Percentiles rank a stretch among this genome's conserved stretches.
These are phyloP conservation scores for Myxocyprinus asiaticus DNA, from an alignment of 2,113 vertebrate species.

Conservation along the genomic window DNA sequence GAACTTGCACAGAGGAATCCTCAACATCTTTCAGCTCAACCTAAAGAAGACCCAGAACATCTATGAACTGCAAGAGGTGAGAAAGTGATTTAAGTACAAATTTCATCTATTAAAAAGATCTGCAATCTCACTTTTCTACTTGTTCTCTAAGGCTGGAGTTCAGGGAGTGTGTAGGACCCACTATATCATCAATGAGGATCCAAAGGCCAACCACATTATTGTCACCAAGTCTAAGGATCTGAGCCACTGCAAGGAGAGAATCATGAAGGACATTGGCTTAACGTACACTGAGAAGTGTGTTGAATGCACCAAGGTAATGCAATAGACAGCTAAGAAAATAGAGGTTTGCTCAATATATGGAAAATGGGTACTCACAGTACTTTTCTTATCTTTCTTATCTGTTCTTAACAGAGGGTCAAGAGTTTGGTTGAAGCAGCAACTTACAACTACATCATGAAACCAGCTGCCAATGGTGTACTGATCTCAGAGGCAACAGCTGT, in stretches of 20 bases:
- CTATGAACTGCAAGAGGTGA: conserved; percentile 76
- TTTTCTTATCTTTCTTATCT: no score
- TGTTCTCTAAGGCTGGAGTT: conserved; percentile 71
- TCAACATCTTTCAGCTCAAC: conserved; percentile 75
- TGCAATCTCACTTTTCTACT: conserved; percentile 6
- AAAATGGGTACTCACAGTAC: no score
- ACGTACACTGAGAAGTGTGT: conserved; percentile 72
- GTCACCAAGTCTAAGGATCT: conserved; percentile 80
- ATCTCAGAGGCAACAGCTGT: conserved; percentile 73
- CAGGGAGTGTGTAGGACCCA: conserved; percentile 84
- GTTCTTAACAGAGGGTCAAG: conserved; percentile 68
- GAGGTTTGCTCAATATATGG: background rate
- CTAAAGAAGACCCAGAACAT: conserved; percentile 79
- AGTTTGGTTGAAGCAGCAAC: conserved; percentile 73
- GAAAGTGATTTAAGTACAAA: conserved; percentile 9
- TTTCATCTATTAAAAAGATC: background rate
- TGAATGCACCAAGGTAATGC: conserved; percentile 68
- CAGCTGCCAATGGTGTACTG: conserved; percentile 54
- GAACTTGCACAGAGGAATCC: conserved; percentile 78
- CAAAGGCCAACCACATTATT: conserved; percentile 60
- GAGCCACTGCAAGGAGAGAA: conserved; percentile 79
- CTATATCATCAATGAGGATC: conserved; percentile 79
- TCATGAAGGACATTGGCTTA: conserved; percentile 71
- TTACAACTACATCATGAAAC: conserved; percentile 78
- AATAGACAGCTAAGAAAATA: conserved; percentile 39